These are phyloP conservation scores for Fopius arisanus DNA, from an alignment of 1,140 invertebrate species.

Conservation along the genomic window DNA sequence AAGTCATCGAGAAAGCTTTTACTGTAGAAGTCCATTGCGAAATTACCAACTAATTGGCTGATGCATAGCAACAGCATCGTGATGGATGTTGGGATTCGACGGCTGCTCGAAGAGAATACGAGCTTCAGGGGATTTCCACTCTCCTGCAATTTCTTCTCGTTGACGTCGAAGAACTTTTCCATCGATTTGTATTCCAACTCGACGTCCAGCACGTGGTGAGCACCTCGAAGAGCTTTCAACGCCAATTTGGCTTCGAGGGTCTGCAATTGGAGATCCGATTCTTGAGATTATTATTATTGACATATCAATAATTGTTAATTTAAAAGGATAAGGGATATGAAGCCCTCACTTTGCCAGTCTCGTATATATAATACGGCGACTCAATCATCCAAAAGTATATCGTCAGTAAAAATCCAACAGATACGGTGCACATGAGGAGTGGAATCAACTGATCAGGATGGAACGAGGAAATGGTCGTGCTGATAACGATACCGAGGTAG, in stretches of 20 bases:
- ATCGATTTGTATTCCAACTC: constrained; percentile 39
- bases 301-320: no score
- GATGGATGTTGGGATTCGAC: background rate
- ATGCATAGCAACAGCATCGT: constrained; percentile 30
- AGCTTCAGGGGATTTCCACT: background rate
- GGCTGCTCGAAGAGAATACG: background rate
- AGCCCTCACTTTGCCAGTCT: constrained; percentile 33
- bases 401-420: constrained; percentile 28
- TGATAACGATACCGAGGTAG: constrained; percentile 34
- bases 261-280: constrained; percentile 26
- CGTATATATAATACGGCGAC: constrained; percentile 38
- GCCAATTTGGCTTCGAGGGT: constrained; percentile 37
- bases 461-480: constrained; percentile 20
- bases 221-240: constrained; percentile 30
- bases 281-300: no score
- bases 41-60: constrained; percentile 37
- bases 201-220: constrained; percentile 30
- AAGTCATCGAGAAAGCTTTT: constrained; percentile 3
- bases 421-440: background rate
- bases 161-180: constrained; percentile 29
- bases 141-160: background rate
- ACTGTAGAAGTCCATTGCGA: constrained; percentile 31
- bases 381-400: constrained; percentile 36
- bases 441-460: constrained; percentile 11
- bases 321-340: background rate